Evolutionary conservation across 1,140 invertebrate species (phyloP), one percentile per base, ranked within the genome.

Genomic region (Lordiphosa collinella): DNA sequence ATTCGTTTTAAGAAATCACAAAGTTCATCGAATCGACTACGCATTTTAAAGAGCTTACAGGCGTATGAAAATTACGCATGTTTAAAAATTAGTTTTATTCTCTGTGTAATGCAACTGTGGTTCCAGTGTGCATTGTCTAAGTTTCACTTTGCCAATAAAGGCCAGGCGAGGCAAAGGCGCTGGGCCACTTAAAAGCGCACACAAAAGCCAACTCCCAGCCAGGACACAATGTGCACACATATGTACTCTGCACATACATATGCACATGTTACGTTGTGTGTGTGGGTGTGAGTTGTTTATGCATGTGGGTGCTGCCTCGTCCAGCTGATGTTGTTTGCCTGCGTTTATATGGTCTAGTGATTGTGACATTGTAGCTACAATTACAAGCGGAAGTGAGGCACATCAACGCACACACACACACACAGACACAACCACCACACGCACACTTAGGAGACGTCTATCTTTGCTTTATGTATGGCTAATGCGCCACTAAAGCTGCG

Each of bases 321-420:
- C 44, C 56, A 22, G 32, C 43, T 37, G 29, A 29, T 46, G 18
- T 35, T 43, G 62, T 62, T 66, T 68, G 78, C 54, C 44, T 62
- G 59, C 78, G 79, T 78, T 84, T 78, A 85, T 85, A 84, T 73
- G 78, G 78, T 84, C 78, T 84, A 57, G 72, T 84, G 78, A 84
- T 84, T 84, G 78, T 84, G 78, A 84, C 78, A 84, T 84, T 84
- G 78, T 84, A 85, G 75, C 78, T 84, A 84, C 78, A 84, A 84
- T 84, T 84, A 84, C 78, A 84, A 73, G 78, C 78, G 78, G 78
- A 84, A 84, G 79, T 78, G 79, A 78, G 67, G 78, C 78, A 85
- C 76, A 84, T 78, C 67, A 76, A 76, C 72, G 55, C 60, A 84
- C 76, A 70, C 50, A 68, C 48, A 46, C 14, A 47, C 32, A 43